Evolutionary conservation across 64 coral and sea anemone species (phyloP).

Genomic region (Actinia tenebrosa): DNA sequence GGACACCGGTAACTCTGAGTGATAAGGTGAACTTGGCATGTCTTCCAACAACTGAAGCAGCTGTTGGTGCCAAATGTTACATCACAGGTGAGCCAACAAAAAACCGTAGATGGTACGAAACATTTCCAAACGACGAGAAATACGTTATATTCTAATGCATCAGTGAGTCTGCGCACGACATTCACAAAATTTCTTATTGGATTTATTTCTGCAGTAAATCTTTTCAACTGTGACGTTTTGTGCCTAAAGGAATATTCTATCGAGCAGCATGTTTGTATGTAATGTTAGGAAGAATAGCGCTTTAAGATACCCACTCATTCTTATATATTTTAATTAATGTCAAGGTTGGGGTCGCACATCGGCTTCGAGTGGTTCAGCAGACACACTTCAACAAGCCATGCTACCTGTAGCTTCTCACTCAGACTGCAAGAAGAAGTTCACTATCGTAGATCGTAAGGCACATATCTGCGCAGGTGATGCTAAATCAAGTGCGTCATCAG

Average conservation of each 20-base stretch:
- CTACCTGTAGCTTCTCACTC: constrained; percentile 52
- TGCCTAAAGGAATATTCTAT: too few species aligned
- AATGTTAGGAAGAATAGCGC: too few species aligned
- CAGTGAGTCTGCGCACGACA: too few species aligned
- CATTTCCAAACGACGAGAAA: too few species aligned
- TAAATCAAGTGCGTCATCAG: constrained; percentile 15
- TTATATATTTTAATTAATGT: neutral
- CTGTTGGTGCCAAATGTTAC: constrained; percentile 26
- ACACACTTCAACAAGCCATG: constrained; percentile 54
- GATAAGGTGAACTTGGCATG: constrained; percentile 38
- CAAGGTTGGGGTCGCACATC: constrained; percentile 68
- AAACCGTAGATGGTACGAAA: neutral
- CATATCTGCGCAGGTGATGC: constrained; percentile 75
- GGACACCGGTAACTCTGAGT: neutral
- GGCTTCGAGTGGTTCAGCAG: constrained; percentile 19
- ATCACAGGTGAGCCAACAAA: constrained; percentile 43
- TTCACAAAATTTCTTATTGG: too few species aligned
- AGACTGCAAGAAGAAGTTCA: constrained; percentile 56
- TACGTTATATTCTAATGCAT: too few species aligned
- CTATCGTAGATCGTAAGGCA: constrained; percentile 18
- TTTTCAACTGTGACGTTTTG: neutral
- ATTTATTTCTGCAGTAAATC: too few species aligned
- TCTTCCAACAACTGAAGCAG: constrained; percentile 17
- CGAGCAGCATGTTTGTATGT: too few species aligned
- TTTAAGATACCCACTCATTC: too few species aligned